Evolutionary conservation across 2,888 invertebrate genomes (phyloP), one percentile per base, ranked within the genome.

Genomic region (Noctua pronuba): DNA sequence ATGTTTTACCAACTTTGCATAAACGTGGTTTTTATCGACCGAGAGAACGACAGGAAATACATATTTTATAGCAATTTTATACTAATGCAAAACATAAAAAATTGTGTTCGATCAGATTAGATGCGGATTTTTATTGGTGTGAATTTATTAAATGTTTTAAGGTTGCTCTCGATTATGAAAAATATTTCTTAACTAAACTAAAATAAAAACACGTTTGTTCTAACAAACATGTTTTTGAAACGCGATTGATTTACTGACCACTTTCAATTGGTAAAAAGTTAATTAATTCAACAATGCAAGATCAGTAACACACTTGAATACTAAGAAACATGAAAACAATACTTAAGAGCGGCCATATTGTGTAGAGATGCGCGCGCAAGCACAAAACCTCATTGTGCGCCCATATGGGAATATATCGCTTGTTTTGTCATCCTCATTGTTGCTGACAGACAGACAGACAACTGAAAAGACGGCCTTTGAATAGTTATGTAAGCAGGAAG

Each of bases 361-460:
- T 91, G 87, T 89, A 91, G 92, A 86, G 88, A 87, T 89, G 91
- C 91, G 90, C 89, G 86, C 85, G 90, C 90, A 89, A 81, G 78
- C 86, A 95, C 95, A 95, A 95, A 94, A 94, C 88, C 79, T 88
- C 91, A 95, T 95, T 96, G 96, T 96, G 92, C 93, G 93, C 94
- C 92, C 93, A 94, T 96, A 96, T 95, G 95, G 95, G 95, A 95
- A 96, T 95, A 96, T 94, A 96, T 95, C 90, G 92, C 94, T 93
- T 95, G 95, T 96, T 96, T 95, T 96, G 96, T 96, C 95, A 94
- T 93, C 92, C 87, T 93, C 91, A 96, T 96, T 96, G 96, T 96
- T 82, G 89, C 82, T 92, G 95, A 95, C 95, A 94, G 95, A 96
- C 95, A 90, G 95, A 96, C 92, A 91, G 96, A 96, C 96, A 95